Evolutionary conservation across 2,888 invertebrate species (phyloP).

Genomic region (Eristalis tenax): DNA sequence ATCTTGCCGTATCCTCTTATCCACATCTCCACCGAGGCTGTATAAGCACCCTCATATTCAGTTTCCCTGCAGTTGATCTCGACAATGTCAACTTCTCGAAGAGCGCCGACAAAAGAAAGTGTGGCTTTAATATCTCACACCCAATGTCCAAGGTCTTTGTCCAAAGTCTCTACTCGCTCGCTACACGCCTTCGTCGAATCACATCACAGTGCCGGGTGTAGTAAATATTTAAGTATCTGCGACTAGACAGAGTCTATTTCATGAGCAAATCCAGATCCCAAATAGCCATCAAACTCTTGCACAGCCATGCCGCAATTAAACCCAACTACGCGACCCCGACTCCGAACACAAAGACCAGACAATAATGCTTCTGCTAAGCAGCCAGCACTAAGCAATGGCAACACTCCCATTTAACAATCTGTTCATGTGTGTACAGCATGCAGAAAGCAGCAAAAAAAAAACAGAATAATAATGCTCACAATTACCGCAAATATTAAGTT

Average conservation of each 20-base stretch:
- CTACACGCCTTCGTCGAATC: neutral
- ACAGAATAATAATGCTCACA: slow-evolving; percentile 36
- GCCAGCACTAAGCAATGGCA: slow-evolving; percentile 13
- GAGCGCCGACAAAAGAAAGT: neutral
- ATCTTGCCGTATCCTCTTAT: too few species aligned
- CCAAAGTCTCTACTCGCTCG: neutral
- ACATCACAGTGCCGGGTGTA: neutral
- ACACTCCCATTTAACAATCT: slow-evolving; percentile 20
- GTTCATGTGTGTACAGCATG: neutral
- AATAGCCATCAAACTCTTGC: neutral
- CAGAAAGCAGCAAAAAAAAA: slow-evolving; percentile 19
- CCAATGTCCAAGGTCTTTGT: neutral
- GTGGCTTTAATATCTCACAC: neutral
- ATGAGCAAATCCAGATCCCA: neutral
- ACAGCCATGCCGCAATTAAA: neutral
- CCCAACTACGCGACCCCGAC: neutral
- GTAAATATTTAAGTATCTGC: neutral
- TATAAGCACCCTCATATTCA: too few species aligned
- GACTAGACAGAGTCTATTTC: neutral
- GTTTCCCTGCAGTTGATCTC: neutral
- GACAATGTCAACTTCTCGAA: neutral
- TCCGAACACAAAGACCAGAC: too few species aligned
- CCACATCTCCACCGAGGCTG: neutral
- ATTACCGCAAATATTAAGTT: slow-evolving; percentile 67
- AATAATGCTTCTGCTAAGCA: neutral